Conservation (phyloP, 1,140 invertebrate genomes). For the Carcinoscorpius rotundicauda region DNA sequence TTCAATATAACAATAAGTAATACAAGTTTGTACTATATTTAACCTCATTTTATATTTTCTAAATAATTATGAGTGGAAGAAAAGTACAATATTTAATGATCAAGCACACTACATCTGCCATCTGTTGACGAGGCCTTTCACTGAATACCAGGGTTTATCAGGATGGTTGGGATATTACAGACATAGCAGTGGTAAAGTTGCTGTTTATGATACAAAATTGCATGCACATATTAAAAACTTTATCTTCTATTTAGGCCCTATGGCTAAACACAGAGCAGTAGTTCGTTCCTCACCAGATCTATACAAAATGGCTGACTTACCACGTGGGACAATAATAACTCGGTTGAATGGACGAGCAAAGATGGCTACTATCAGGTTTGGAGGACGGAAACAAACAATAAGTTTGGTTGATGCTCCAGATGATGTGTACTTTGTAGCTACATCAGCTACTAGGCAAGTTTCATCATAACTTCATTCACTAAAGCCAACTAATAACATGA, state of each 20-base stretch:
- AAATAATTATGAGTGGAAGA: too few relatives aligned
- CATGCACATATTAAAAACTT: conserved; percentile 19
- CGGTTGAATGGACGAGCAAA: conserved; percentile 53
- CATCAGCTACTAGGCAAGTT: conserved; percentile 73
- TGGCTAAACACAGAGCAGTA: conserved; percentile 39
- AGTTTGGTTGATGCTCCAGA: conserved; percentile 97
- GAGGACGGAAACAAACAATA: conserved; percentile 65
- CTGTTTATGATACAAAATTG: conserved; percentile 4
- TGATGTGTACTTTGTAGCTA: conserved; percentile 89
- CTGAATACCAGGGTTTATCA: too few relatives aligned
- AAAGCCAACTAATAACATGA: background rate
- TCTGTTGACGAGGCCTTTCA: too few relatives aligned
- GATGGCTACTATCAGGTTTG: conserved; percentile 49
- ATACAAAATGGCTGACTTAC: conserved; percentile 19
- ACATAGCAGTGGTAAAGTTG: conserved; percentile 1
- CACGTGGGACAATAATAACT: conserved; percentile 25
- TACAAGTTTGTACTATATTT: too few relatives aligned
- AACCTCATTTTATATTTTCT: too few relatives aligned
- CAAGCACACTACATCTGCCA: too few relatives aligned
- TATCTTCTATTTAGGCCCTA: conserved; percentile 32
- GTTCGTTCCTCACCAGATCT: conserved; percentile 11
- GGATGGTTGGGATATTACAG: too few relatives aligned
- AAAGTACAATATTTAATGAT: too few relatives aligned
- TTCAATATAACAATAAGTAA: too few relatives aligned
- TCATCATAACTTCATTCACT: background rate